A percentile compares a stretch with the other conserved stretches of the same genome.
phyloP scores from a whole-genome alignment of 1,140 invertebrate genomes.

The Pteromalus puparum region DNA sequence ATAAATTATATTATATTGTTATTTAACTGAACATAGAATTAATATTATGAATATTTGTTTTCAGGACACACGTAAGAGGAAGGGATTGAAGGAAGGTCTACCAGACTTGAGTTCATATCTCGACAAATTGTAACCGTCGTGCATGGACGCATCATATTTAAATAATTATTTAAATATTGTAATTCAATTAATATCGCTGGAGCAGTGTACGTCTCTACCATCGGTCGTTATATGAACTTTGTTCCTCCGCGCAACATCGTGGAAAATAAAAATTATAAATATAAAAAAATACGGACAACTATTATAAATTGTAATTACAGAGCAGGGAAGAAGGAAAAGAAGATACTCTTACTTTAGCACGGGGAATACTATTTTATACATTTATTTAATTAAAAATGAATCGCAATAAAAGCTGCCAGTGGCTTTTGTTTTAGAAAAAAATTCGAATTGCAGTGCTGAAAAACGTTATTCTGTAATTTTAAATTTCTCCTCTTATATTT shows the following conservation, averaged over 20 bases:
- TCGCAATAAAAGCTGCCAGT: constrained; percentile 55
- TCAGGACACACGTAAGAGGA: constrained; percentile 97
- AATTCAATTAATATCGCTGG: constrained; percentile 70
- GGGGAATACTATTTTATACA: constrained; percentile 69
- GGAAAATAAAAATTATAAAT: constrained; percentile 61
- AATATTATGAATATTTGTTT: constrained; percentile 67
- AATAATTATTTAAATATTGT: constrained; percentile 74
- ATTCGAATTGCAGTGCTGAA: constrained; percentile 34
- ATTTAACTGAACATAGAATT: not conserved
- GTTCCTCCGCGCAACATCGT: constrained; percentile 66
- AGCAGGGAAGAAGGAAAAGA: constrained; percentile 52
- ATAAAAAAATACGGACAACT: constrained; percentile 57
- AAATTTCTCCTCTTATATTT: constrained; percentile 53
- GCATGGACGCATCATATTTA: constrained; percentile 67
- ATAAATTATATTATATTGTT: not conserved
- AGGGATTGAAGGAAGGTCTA: constrained; percentile 98
- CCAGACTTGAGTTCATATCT: constrained; percentile 94
- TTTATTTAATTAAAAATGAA: constrained; percentile 69
- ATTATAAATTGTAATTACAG: constrained; percentile 69
- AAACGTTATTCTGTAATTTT: constrained; percentile 57
- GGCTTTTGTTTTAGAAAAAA: constrained; percentile 62
- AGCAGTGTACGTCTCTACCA: constrained; percentile 64
- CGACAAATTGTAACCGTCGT: constrained; percentile 91
- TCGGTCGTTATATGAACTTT: constrained; percentile 67
- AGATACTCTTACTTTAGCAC: constrained; percentile 59